phyloP scores from a whole-genome alignment of 2,113 vertebrate genomes.

The Furnarius figulus region DNA sequence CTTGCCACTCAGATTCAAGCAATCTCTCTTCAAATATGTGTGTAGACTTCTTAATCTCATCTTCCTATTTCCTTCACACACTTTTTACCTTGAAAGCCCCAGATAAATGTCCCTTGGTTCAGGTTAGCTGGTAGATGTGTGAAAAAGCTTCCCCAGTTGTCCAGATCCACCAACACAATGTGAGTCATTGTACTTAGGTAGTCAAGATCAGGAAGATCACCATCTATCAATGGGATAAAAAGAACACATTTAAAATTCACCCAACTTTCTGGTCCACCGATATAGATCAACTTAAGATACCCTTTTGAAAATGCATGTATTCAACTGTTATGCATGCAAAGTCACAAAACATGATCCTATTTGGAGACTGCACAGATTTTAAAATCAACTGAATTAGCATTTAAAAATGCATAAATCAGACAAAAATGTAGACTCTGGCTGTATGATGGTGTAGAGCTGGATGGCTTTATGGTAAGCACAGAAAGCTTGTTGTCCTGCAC shows the following conservation, averaged over 20 bases:
- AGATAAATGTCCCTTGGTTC: constrained; percentile 85
- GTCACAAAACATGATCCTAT: background rate
- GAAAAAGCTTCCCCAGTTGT: constrained; percentile 84
- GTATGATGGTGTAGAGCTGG: background rate
- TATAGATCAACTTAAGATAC: background rate
- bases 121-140: constrained; percentile 78
- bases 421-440: background rate
- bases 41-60: background rate
- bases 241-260: background rate
- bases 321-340: background rate
- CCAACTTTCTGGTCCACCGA: background rate
- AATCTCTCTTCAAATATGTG: background rate
- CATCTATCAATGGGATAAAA: constrained; percentile 51
- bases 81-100: constrained; percentile 84
- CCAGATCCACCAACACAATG: constrained; percentile 84
- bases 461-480: background rate
- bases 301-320: background rate
- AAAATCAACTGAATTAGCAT: background rate
- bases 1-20: background rate
- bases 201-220: constrained; percentile 82
- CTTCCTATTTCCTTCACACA: background rate
- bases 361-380: background rate
- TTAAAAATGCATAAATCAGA: background rate
- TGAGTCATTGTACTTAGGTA: constrained; percentile 84
- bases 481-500: background rate